phyloP scores from a whole-genome alignment of 2,888 invertebrate genomes.

The Nasonia oneida region DNA sequence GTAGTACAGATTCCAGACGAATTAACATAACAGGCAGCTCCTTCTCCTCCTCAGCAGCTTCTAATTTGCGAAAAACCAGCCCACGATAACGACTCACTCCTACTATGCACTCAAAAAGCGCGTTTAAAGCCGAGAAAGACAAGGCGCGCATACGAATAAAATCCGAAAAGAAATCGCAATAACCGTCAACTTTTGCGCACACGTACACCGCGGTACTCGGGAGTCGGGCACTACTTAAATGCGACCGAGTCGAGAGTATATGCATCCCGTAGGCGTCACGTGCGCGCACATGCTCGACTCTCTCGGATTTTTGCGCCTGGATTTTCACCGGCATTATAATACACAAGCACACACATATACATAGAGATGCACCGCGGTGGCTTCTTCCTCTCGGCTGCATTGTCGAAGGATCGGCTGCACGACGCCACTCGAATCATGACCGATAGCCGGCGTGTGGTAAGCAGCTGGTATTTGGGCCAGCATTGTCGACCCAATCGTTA shows the following conservation, averaged over 20 bases:
- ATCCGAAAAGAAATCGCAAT: background rate
- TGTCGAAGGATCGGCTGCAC: background rate
- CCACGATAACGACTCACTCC: background rate
- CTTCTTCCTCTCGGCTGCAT: slow-evolving; percentile 21
- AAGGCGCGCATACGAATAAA: background rate
- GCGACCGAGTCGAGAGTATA: background rate
- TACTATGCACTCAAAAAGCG: background rate
- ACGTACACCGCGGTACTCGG: background rate
- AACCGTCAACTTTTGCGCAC: background rate
- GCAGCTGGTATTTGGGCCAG: slow-evolving; percentile 62
- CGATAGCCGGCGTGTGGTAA: slow-evolving; percentile 40
- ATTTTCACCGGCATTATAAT: background rate
- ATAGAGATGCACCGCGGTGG: background rate
- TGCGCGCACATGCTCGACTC: background rate
- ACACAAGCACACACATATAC: background rate
- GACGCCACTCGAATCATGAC: slow-evolving; percentile 41
- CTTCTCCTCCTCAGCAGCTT: background rate
- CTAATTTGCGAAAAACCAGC: background rate
- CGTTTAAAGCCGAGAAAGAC: background rate
- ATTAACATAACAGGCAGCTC: slow-evolving; percentile 2
- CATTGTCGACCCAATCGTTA: slow-evolving; percentile 59
- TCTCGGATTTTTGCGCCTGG: slow-evolving; percentile 46
- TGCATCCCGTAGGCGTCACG: background rate
- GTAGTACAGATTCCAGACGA: background rate
- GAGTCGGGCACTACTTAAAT: background rate